phyloP scores from a whole-genome alignment of 30 jellyfish, hydroid and myxozoan species.

The Chironex yamaguchii region DNA sequence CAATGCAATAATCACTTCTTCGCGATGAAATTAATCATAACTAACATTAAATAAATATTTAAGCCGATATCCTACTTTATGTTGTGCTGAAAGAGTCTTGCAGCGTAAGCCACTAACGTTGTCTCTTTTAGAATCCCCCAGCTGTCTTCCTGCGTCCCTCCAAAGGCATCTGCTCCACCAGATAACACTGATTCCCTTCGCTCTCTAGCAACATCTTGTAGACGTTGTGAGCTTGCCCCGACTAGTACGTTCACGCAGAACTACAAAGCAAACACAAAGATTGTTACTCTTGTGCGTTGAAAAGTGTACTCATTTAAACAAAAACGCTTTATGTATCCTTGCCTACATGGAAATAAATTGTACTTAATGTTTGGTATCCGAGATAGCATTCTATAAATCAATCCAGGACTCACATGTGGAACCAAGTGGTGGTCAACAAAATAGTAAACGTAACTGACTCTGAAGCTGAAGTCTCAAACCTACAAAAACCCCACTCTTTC shows the following conservation, averaged over 20 bases:
- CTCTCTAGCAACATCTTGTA: slow-evolving; percentile 68
- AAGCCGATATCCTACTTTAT: too few relatives aligned
- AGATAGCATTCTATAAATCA: too few relatives aligned
- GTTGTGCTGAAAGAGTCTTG: slow-evolving; percentile 77
- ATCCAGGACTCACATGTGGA: too few relatives aligned
- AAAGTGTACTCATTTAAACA: background rate
- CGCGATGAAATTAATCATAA: too few relatives aligned
- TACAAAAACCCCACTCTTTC: too few relatives aligned
- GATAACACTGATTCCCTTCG: slow-evolving; percentile 63
- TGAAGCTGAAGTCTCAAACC: too few relatives aligned
- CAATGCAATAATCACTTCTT: too few relatives aligned
- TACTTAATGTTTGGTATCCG: too few relatives aligned
- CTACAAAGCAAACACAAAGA: slow-evolving; percentile 3
- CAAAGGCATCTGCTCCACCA: slow-evolving; percentile 72
- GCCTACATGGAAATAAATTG: too few relatives aligned
- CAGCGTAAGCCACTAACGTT: slow-evolving; percentile 50
- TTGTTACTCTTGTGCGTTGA: background rate
- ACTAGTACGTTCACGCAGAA: slow-evolving; percentile 82
- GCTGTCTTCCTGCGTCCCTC: slow-evolving; percentile 62
- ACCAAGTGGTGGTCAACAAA: too few relatives aligned
- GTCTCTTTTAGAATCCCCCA: slow-evolving; percentile 86
- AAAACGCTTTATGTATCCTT: background rate
- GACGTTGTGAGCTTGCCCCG: slow-evolving; percentile 74
- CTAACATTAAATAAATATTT: too few relatives aligned
- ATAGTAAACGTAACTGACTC: too few relatives aligned